Base-by-base conservation (phyloP, 2,797 vertebrate genomes). In the Steatocranus sp. region DNA sequence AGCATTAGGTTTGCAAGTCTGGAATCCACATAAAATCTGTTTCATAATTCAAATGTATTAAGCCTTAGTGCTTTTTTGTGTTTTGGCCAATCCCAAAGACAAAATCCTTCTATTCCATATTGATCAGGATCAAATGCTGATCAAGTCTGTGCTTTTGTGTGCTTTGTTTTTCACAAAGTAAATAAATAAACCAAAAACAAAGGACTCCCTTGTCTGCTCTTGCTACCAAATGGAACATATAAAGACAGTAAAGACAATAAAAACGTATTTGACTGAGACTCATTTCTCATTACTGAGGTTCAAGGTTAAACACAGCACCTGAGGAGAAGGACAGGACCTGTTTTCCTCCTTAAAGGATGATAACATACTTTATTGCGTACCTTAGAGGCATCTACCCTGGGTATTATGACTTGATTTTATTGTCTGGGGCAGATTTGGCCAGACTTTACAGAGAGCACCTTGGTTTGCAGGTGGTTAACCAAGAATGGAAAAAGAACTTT, bases 31-130 rank as follows among this genome's bases (percentile, higher is more conserved):
- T 50, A 48, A 38, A 77, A 75, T 79, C n/a, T 41, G 18, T 49
- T 87, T 61, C 75, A 86, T 85, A 83, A 86, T 86, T 76, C 74
- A 82, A 83, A 88, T 87, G 17, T 85, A 88, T 88, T 83, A 84
- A 86, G 75, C 46, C 32, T 77, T 34, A 32, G 43, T 63, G 61
- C 18, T 25, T 23, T 85, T 76, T 43, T 82, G 38, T 58, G 46
- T 83, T 89, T 82, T 83, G 38, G 78, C 61, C 79, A 38, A n/a
- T 82, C 77, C 56, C 75, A 74, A 58, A 82, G 70, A 81, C 58
- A 25, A 86, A 75, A 86, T 83, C 78, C 25, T 80, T 79, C 77
- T 43, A 50, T 83, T 88, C 32, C 74, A 78, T 87, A 81, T 78
- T 82, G 53, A 86, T 82, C 82, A 83, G 54, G 20, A 76, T 76